A percentile compares a stretch with the other conserved stretches of the same genome.
These are phyloP conservation scores for Alosa sapidissima DNA, from an alignment of 2,797 vertebrate genomes.

Conservation along the genomic window DNA sequence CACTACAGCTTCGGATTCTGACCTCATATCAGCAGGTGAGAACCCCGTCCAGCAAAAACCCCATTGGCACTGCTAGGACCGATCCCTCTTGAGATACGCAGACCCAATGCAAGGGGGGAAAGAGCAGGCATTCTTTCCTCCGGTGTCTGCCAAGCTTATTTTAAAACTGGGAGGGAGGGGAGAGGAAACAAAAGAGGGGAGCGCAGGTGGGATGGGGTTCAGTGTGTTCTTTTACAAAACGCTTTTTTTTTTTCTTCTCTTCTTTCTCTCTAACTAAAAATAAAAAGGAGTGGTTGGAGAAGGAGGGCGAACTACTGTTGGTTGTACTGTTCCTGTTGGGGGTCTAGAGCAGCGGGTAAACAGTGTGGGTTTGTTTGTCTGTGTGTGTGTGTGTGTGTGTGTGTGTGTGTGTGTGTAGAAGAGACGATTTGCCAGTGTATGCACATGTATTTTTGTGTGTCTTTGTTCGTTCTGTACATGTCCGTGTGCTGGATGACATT, in stretches of 20 bases:
- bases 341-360: slow-evolving; percentile 16
- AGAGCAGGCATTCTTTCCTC: slow-evolving; percentile 59
- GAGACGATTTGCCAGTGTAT: slow-evolving; percentile 41
- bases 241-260: not conserved
- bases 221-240: slow-evolving; percentile 31
- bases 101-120: slow-evolving; percentile 57
- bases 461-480: slow-evolving; percentile 51
- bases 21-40: slow-evolving; percentile 69
- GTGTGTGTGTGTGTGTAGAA: slow-evolving; percentile 53
- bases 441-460: slow-evolving; percentile 35
- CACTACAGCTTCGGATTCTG: slow-evolving; percentile 72
- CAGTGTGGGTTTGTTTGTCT: not conserved
- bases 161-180: not conserved
- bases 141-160: slow-evolving; percentile 46
- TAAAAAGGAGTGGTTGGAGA: slow-evolving; percentile 43
- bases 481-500: slow-evolving; percentile 26
- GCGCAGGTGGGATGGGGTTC: slow-evolving; percentile 26
- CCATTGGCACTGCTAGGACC: slow-evolving; percentile 43
- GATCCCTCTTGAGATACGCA: slow-evolving; percentile 67
- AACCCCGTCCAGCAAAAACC: slow-evolving; percentile 61
- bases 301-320: slow-evolving; percentile 21
- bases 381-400: not conserved
- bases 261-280: slow-evolving; percentile 61
- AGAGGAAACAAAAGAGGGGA: not conserved
- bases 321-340: slow-evolving; percentile 17